These are phyloP conservation scores for Trichomycterus rosablanca DNA, from an alignment of 2,113 vertebrate species.

Conservation along the genomic window DNA sequence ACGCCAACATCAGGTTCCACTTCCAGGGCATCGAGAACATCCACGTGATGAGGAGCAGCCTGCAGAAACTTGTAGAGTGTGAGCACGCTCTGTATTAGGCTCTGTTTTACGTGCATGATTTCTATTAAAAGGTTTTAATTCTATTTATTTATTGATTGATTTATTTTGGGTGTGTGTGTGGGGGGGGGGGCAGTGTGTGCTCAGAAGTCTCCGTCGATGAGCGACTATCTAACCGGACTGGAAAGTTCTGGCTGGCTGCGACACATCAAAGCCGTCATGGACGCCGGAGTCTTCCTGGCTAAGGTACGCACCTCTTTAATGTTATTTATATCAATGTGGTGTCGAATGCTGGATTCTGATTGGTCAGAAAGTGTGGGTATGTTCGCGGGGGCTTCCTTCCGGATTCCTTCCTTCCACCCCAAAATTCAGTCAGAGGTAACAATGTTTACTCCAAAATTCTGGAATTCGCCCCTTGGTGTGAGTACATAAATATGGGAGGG, in stretches of 20 bases:
- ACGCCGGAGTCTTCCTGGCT: constrained; percentile 72
- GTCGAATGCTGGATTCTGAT: no score
- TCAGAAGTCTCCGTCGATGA: constrained; percentile 74
- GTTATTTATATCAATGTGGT: not conserved
- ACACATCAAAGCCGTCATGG: constrained; percentile 80
- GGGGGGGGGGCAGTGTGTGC: constrained; percentile 65
- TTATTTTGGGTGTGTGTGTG: not conserved
- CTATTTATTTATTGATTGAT: no score
- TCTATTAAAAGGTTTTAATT: no score
- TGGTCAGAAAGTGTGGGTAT: not conserved
- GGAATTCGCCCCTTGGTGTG: no score
- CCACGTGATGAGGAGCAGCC: constrained; percentile 75
- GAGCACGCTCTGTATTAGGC: not conserved
- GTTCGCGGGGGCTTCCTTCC: no score
- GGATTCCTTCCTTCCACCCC: no score
- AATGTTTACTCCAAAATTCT: no score
- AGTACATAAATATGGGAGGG: no score
- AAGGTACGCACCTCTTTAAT: constrained; percentile 60
- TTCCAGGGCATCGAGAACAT: constrained; percentile 82
- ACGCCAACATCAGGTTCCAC: constrained; percentile 75
- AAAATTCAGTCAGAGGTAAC: no score
- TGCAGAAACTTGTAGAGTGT: constrained; percentile 81
- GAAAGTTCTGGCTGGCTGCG: constrained; percentile 78
- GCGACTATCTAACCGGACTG: constrained; percentile 74
- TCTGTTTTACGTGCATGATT: no score